Conservation (phyloP, 2,797 vertebrate species). For the Podarcis siculus region DNA sequence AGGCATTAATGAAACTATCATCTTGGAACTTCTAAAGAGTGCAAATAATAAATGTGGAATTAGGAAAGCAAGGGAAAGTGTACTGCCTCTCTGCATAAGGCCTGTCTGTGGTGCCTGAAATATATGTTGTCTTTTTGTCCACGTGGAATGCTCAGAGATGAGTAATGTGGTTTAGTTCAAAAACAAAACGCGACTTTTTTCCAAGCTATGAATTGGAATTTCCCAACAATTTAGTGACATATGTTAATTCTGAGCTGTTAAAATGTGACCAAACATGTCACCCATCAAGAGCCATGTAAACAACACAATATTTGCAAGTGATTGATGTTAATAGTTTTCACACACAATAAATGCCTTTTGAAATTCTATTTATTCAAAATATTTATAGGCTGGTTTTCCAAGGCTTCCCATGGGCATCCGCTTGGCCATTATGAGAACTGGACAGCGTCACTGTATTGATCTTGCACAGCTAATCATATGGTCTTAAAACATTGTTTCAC, state of each 20-base stretch:
- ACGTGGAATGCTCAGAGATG: too few relatives aligned
- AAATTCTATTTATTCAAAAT: too few relatives aligned
- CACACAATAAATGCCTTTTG: too few relatives aligned
- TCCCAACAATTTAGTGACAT: conserved; percentile 45
- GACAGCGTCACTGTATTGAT: too few relatives aligned
- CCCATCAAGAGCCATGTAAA: not conserved
- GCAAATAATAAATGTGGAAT: not conserved
- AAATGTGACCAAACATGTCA: conserved; percentile 29
- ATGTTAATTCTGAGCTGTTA: conserved; percentile 32
- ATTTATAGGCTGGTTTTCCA: too few relatives aligned
- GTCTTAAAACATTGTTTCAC: not conserved
- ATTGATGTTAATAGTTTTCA: conserved; percentile 4
- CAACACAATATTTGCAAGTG: conserved; percentile 33
- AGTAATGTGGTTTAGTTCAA: not conserved
- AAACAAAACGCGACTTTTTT: not conserved
- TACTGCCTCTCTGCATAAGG: not conserved
- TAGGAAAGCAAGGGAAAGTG: not conserved
- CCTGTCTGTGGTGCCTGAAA: not conserved
- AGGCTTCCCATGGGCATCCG: too few relatives aligned
- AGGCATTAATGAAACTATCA: not conserved
- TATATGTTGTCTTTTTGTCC: not conserved
- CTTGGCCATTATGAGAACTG: too few relatives aligned
- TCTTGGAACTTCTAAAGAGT: not conserved
- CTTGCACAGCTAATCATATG: too few relatives aligned
- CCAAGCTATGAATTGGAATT: not conserved